Evolutionary conservation across 2,888 invertebrate genomes (phyloP), one percentile per base, ranked within the genome.

Genomic region (Antitype chi): DNA sequence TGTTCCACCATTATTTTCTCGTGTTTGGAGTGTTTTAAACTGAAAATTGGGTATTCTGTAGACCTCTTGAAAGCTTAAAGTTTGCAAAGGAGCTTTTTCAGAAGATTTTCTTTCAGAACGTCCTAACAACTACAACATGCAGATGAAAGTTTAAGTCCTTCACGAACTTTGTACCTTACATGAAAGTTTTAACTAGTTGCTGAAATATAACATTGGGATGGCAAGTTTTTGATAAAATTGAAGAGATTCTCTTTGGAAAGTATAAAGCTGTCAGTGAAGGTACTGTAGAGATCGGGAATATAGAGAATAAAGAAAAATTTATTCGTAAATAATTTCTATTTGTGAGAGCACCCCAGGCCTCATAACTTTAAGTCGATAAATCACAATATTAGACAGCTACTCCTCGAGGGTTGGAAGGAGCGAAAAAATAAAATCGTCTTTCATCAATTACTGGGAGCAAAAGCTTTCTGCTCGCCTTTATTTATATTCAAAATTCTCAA

Each of bases 351-450:
- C 90, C 89, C 85, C 89, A 89, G 89, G 90, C 90, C 90, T 91
- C 91, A 91, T 93, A 92, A 93, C 91, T 92, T 93, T 91, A 91
- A 92, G 92, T 90, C 93, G 91, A 94, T 94, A 93, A 94, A 94
- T 94, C 94, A 94, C 89, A 90, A 92, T 91, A 93, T 92, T 90
- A 91, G 94, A 94, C 94, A 91, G 93, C 91, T 89, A 89, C 90
- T 91, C 87, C 90, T 89, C 86, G 90, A 90, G 91, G 91, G 89
- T 88, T 84, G 88, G 90, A 89, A 89, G 85, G 88, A 89, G 89
- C 85, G 88, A 90, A 90, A 91, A 92, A 92, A 92, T 90, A 90
- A 91, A 92, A 91, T 91, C 89, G 87, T 90, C 91, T 92, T 91
- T 91, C 91, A 92, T 92, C 93, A 93, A 93, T 94, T 94, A 92